Evolutionary conservation across 2,797 vertebrate species (phyloP).

Genomic region (Iguana delicatissima): DNA sequence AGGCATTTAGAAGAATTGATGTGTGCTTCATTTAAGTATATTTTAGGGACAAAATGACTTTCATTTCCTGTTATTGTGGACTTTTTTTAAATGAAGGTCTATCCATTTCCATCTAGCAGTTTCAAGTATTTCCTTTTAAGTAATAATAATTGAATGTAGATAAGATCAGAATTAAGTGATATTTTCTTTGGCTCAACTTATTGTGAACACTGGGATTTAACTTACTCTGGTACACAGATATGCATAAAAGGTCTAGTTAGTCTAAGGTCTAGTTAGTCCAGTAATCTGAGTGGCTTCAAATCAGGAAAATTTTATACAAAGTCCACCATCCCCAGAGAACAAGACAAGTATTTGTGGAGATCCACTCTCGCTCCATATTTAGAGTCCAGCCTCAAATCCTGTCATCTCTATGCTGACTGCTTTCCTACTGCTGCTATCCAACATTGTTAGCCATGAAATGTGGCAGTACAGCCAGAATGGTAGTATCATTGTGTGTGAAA

Average conservation of each 20-base stretch:
- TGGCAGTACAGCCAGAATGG: conserved; percentile 16
- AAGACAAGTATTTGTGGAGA: neutral
- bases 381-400: neutral
- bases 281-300: neutral
- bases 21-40: neutral
- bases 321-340: neutral
- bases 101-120: neutral
- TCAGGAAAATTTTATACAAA: neutral
- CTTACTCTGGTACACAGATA: neutral
- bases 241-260: neutral
- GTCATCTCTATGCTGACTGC: neutral
- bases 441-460: neutral
- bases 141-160: neutral
- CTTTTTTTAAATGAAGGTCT: fast-evolving
- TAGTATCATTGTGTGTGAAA: conserved; percentile 26
- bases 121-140: conserved; percentile 17
- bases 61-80: neutral
- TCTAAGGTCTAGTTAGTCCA: neutral
- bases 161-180: neutral
- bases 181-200: neutral
- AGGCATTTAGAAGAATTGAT: neutral
- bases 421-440: neutral
- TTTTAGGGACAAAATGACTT: conserved; percentile 5
- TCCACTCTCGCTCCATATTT: neutral
- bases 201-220: neutral